These are phyloP conservation scores for Butorides virescens DNA, from an alignment of 2,113 vertebrate species.

Conservation along the genomic window DNA sequence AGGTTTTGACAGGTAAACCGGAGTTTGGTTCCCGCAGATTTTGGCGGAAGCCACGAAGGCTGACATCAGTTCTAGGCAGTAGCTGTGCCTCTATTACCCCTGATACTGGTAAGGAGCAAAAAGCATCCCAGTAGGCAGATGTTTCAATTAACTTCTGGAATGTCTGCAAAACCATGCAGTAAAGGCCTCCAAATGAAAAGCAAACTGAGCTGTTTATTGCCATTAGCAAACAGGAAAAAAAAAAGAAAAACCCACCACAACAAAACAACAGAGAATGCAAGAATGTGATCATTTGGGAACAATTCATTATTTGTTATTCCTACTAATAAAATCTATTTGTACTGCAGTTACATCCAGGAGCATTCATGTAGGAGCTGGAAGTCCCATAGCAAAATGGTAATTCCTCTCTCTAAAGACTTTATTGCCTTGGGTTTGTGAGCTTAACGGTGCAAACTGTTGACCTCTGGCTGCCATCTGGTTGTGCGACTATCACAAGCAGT, in stretches of 20 bases:
- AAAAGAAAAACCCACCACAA: not conserved
- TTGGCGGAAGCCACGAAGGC: not conserved
- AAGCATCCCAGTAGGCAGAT: not conserved
- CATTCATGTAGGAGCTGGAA: not conserved
- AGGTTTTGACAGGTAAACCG: not conserved
- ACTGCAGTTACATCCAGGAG: not conserved
- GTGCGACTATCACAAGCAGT: not conserved
- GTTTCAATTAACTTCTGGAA: not conserved
- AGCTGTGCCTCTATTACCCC: not conserved
- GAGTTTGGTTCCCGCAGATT: not conserved
- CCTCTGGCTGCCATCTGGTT: not conserved
- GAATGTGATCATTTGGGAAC: conserved; percentile 1
- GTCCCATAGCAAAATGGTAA: not conserved
- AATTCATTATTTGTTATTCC: conserved; percentile 10
- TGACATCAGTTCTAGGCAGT: not conserved
- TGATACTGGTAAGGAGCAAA: not conserved
- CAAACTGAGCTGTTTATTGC: conserved; percentile 16
- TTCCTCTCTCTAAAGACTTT: not conserved
- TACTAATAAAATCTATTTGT: not conserved
- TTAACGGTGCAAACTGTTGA: not conserved
- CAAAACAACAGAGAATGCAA: not conserved
- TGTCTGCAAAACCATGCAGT: not conserved
- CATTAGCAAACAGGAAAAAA: not conserved
- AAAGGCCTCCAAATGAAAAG: not conserved
- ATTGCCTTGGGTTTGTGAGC: not conserved